Evolutionary conservation across 2,888 invertebrate species (phyloP).

Genomic region (Drosophila recens): DNA sequence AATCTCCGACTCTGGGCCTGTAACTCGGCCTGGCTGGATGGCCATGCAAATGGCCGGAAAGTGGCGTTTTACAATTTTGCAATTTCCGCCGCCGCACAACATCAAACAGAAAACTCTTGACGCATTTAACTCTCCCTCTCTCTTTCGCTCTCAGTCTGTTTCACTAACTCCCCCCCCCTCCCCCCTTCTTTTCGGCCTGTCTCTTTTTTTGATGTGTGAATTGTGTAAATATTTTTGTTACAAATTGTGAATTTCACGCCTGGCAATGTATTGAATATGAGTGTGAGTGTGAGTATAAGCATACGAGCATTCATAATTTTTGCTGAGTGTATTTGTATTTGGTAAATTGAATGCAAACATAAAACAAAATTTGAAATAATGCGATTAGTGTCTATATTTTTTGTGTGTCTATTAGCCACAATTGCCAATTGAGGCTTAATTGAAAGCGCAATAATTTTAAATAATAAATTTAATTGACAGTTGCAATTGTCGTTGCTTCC

Average conservation of each 20-base stretch:
- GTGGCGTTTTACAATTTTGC: slow-evolving; percentile 74
- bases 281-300: slow-evolving; percentile 3
- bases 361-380: slow-evolving; percentile 43
- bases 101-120: slow-evolving; percentile 69
- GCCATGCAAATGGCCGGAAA: slow-evolving; percentile 71
- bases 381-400: slow-evolving; percentile 42
- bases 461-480: slow-evolving; percentile 43
- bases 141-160: not conserved
- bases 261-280: slow-evolving; percentile 26
- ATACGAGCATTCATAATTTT: not conserved
- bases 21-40: slow-evolving; percentile 16
- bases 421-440: slow-evolving; percentile 45
- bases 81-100: slow-evolving; percentile 74
- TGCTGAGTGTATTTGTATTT: slow-evolving; percentile 20
- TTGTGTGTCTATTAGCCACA: slow-evolving; percentile 26
- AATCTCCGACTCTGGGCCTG: slow-evolving; percentile 18
- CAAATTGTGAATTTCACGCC: slow-evolving; percentile 39
- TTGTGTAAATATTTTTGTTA: slow-evolving; percentile 63
- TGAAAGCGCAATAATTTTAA: slow-evolving; percentile 43
- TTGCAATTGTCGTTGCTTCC: slow-evolving; percentile 33
- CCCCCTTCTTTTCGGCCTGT: not conserved
- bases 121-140: slow-evolving; percentile 17
- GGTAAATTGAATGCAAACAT: slow-evolving; percentile 54
- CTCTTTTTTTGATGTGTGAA: slow-evolving; percentile 60
- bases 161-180: not conserved